Base-by-base conservation (phyloP, 2,797 vertebrate species). In the Sebastolobus altivelis region DNA sequence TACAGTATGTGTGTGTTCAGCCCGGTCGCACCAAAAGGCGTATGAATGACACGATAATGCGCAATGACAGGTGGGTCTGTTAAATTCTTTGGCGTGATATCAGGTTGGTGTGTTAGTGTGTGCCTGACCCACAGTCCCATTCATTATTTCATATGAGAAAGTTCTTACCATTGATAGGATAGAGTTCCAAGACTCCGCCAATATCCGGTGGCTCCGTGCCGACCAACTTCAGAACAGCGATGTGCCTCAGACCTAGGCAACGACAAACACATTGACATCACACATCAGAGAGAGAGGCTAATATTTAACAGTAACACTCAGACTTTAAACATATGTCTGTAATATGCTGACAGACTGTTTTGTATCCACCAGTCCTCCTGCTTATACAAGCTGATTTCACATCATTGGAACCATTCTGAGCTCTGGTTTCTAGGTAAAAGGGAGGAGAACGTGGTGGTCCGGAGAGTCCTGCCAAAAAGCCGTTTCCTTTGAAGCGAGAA, bases 81-180 rank as follows among this genome's bases (percentile, higher is more conserved):
- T 46, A 46, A 46, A 46, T 46, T 16, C 16, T 46, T 46, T 46
- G 43, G 43, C 8, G 16, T 46, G 43, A 46, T 46, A 46, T 46
- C 43, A 6, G 43, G 16, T 2, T 46, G 16, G 43, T 46, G 43
- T 46, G 16, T 46, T 46, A 46, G 16, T 8, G 43, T 46, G 43
- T 46, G 16, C 7, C 43, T 46, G 16, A 46, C 43, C 43, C 7
- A 18, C 56, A 37, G 20, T 40, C 18, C 27, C 56, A 59, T 11
- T 60, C n/a, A 75, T 29, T 25, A 20, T 55, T 66, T 27, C 10
- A 31, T 20, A 43, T 11, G 46, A 65, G 18, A 63, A 55, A 12
- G 54, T 46, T 82, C 96, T 97, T 94, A 99, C 99, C 99, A 9
- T 99, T 99, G 86, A 99, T 99, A 1, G 99, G 98, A 83, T 98